phyloP scores from a whole-genome alignment of 2,113 vertebrate genomes.

The Piaya cayana region DNA sequence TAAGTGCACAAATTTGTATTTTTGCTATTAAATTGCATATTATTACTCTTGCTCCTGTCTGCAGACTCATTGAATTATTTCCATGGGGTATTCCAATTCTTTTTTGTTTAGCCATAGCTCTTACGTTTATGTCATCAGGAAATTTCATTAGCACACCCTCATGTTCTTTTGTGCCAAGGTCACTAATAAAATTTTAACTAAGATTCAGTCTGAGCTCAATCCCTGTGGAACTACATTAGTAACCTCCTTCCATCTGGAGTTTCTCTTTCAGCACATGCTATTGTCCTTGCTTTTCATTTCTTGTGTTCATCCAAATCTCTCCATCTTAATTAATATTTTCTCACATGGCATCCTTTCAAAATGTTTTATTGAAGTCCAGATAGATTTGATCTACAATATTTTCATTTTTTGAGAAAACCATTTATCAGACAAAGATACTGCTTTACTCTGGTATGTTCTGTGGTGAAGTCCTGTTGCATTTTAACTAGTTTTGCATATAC shows the following conservation, averaged over 20 bases:
- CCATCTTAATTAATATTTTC: constrained; percentile 57
- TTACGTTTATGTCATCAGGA: background rate
- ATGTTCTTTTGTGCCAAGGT: constrained; percentile 4
- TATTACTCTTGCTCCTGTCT: background rate
- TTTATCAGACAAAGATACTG: constrained; percentile 8
- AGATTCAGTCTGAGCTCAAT: background rate
- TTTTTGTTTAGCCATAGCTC: background rate
- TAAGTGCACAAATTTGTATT: background rate
- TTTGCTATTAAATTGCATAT: background rate
- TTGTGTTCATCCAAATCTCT: constrained; percentile 24
- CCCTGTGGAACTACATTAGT: background rate
- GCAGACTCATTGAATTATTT: background rate
- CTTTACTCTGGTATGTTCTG: background rate
- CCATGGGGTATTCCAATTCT: background rate
- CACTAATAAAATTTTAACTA: constrained; percentile 30
- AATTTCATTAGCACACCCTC: constrained; percentile 4
- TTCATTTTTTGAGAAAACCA: constrained; percentile 11
- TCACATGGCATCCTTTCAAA: background rate
- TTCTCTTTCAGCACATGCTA: background rate
- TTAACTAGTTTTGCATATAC: constrained; percentile 4
- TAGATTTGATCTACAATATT: constrained; percentile 13
- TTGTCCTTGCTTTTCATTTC: constrained; percentile 33
- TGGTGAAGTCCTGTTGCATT: background rate
- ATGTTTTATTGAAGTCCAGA: constrained; percentile 10
- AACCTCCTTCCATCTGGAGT: background rate